Evolutionary conservation across 2,888 invertebrate genomes (phyloP).

Genomic region (Drosophila meridionalis): DNA sequence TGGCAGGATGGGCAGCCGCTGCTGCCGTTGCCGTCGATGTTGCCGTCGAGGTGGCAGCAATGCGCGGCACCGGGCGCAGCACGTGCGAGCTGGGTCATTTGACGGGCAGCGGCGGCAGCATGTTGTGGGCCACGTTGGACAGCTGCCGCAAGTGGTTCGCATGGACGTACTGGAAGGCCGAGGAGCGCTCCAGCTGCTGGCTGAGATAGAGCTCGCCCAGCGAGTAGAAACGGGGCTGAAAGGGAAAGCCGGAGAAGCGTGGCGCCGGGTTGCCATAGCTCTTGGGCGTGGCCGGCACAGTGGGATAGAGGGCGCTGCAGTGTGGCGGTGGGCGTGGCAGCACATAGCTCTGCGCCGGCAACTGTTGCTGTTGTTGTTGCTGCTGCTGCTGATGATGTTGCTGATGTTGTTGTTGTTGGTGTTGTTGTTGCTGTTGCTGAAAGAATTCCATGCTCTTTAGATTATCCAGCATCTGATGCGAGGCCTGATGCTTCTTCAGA

Average conservation of each 20-base stretch:
- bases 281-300: constrained; percentile 38
- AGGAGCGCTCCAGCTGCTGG: constrained; percentile 83
- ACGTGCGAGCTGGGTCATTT: constrained; percentile 84
- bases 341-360: constrained; percentile 25
- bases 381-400: constrained; percentile 32
- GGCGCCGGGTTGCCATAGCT: constrained; percentile 52
- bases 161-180: constrained; percentile 85
- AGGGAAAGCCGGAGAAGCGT: constrained; percentile 80
- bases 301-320: constrained; percentile 49
- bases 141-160: constrained; percentile 80
- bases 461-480: constrained; percentile 84
- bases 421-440: constrained; percentile 33
- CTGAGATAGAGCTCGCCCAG: constrained; percentile 84
- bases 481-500: constrained; percentile 86
- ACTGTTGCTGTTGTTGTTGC: constrained; percentile 35
- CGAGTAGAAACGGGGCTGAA: constrained; percentile 83
- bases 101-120: constrained; percentile 74
- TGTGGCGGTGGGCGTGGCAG: constrained; percentile 60
- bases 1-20: constrained; percentile 16
- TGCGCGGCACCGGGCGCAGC: constrained; percentile 84
- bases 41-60: constrained; percentile 73
- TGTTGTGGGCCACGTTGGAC: constrained; percentile 68
- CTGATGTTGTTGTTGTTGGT: constrained; percentile 36
- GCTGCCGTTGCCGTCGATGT: constrained; percentile 31
- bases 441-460: constrained; percentile 80